Base-by-base conservation (phyloP, 2,113 vertebrate genomes). In the Podarcis cretensis region DNA sequence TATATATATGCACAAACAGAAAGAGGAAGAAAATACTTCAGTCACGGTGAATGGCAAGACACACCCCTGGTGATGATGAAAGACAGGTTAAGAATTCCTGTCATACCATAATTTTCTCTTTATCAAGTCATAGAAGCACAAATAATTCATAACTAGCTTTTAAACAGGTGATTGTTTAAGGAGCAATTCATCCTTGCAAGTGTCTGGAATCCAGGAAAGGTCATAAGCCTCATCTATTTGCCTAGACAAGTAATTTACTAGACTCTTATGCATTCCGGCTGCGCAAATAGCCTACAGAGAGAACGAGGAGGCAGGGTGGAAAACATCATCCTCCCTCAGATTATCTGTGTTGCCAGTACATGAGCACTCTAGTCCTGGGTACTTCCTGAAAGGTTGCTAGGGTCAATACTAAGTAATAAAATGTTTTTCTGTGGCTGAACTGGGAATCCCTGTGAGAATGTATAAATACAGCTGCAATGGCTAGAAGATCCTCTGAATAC, bases 101-200 rank as follows among this genome's bases (percentile, higher is more conserved):
- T 54, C 63, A 77, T 8, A 69, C 1, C n/a, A 20, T 89, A 71
- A 48, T 84, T 79, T 84, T 84, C 23, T 84, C 65, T 85, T 85
- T 43, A 48, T 74, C 54, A 37, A 23, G 7, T 73, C 76, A 74
- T 63, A 89, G 18, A 73, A 43, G 48, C 4, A 73, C 82, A 80
- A 71, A 89, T 89, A 79, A 79, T 59, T 89, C 75, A 89, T 57
- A 89, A 63, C 75, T 80, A 73, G 16, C 25, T 79, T 89, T 84
- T 84, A 89, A 84, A 84, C 48, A 89, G 65, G 79, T 89, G 40
- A 71, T 84, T 84, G 74, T 79, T 73, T 73, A 69, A 65, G 32
- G n/a, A 69, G 32, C 66, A 59, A 79, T 84, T 85, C 65, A 84
- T 89, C 63, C 74, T 37, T 73, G 66, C 32, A 20, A 63, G 74